Conservation (phyloP, 2,888 invertebrate genomes). For the Rhodophaea formosa region DNA sequence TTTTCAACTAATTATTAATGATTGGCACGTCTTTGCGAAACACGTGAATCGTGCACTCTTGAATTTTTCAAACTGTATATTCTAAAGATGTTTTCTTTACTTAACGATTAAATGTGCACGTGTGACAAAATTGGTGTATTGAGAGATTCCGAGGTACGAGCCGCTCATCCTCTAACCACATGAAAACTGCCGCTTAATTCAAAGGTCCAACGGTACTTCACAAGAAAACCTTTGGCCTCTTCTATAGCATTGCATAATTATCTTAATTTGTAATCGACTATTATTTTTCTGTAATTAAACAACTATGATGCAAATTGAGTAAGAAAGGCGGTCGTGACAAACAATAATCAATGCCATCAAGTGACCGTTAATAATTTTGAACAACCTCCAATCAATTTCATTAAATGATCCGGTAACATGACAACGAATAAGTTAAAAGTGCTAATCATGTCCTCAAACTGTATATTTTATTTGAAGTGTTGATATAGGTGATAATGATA, state of each 20-base stretch:
- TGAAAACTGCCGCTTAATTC: no score
- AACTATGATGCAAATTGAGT: conserved; percentile 1
- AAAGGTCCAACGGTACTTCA: neutral
- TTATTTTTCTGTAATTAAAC: conserved; percentile 1
- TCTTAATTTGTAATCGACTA: neutral
- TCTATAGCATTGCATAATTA: neutral
- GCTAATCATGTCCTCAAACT: neutral
- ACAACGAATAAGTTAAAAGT: neutral
- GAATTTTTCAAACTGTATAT: no score
- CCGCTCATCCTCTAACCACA: no score
- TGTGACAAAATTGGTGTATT: no score
- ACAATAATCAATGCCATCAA: conserved; percentile 35
- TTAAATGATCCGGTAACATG: conserved; percentile 2
- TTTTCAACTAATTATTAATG: no score
- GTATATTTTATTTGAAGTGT: no score
- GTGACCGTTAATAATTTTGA: conserved; percentile 43
- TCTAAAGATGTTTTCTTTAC: no score
- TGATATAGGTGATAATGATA: no score
- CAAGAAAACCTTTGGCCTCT: neutral
- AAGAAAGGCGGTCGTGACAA: conserved; percentile 11
- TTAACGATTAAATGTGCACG: no score
- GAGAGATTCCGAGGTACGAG: no score
- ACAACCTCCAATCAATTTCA: conserved; percentile 41
- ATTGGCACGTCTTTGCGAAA: no score
- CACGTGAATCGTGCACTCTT: no score